phyloP scores from a whole-genome alignment of 2,888 invertebrate genomes.

The Bellardia bayeri region DNA sequence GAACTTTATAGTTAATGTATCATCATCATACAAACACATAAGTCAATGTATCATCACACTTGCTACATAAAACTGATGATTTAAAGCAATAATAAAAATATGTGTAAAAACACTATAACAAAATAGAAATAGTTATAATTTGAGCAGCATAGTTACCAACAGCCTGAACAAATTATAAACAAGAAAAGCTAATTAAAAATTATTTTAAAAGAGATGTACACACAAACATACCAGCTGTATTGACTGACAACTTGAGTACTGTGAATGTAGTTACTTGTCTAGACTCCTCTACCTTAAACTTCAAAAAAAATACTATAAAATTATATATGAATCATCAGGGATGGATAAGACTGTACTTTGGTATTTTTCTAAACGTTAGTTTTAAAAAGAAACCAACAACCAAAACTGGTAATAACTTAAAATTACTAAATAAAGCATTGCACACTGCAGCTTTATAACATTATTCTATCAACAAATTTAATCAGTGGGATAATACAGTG shows the following conservation, averaged over 20 bases:
- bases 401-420: too few species aligned
- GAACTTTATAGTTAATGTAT: constrained; percentile 47
- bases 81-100: constrained; percentile 35
- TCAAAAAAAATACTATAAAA: neutral
- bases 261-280: neutral
- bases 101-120: constrained; percentile 31
- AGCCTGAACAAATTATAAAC: constrained; percentile 26
- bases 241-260: neutral
- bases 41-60: constrained; percentile 36
- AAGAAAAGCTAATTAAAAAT: constrained; percentile 62
- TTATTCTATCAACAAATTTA: too few species aligned
- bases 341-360: too few species aligned
- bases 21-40: constrained; percentile 10
- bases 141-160: neutral
- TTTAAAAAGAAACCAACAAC: too few species aligned
- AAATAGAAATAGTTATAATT: constrained; percentile 53
- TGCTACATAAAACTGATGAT: constrained; percentile 24
- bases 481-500: too few species aligned
- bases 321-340: too few species aligned
- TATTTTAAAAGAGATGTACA: constrained; percentile 19
- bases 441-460: too few species aligned
- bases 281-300: constrained; percentile 51
- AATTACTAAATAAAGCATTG: too few species aligned
- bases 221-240: neutral
- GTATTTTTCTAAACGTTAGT: too few species aligned